These are phyloP conservation scores for Fulica atra DNA, from an alignment of 2,113 vertebrate genomes.

Conservation along the genomic window DNA sequence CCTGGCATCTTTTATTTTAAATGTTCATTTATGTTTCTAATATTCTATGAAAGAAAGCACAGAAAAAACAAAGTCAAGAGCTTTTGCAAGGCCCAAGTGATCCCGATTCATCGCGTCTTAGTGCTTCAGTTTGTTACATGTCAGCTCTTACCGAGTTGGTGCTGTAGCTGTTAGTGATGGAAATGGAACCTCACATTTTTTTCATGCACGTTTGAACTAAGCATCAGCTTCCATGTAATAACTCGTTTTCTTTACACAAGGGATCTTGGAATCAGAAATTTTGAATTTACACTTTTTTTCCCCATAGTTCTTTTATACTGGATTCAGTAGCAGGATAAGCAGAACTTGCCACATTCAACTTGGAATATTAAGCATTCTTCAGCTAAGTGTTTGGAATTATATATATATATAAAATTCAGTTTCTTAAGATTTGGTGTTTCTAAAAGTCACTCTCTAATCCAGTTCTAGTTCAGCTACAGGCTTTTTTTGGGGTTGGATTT, in stretches of 20 bases:
- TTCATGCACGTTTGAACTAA: background rate
- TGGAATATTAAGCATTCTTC: background rate
- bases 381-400: background rate
- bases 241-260: background rate
- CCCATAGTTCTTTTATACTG: background rate
- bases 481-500: background rate
- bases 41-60: background rate
- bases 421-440: background rate
- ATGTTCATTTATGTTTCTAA: background rate
- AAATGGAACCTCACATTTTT: background rate
- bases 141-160: background rate
- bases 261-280: background rate
- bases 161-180: background rate
- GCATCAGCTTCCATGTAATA: background rate
- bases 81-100: background rate
- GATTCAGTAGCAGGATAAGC: background rate
- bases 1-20: background rate
- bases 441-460: background rate
- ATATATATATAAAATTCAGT: background rate
- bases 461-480: background rate
- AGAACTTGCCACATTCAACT: background rate
- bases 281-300: background rate
- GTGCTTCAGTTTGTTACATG: background rate
- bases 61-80: background rate
- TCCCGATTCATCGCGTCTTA: background rate